phyloP scores from a whole-genome alignment of 2,113 vertebrate species.

The Amphiprion ocellaris region DNA sequence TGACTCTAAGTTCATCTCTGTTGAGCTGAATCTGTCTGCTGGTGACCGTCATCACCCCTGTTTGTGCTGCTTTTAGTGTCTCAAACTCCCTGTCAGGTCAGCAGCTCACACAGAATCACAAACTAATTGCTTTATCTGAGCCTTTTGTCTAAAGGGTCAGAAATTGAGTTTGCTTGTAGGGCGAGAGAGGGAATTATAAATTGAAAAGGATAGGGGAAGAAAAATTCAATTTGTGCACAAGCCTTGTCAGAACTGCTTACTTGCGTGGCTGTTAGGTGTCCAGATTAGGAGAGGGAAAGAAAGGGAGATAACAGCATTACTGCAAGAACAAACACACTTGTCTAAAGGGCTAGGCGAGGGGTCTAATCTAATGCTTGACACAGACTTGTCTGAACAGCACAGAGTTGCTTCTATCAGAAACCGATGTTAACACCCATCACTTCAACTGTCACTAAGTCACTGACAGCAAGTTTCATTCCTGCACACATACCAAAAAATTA shows the following conservation, averaged over 20 bases:
- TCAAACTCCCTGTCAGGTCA: slow-evolving; percentile 51
- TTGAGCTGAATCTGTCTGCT: slow-evolving; percentile 52
- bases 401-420: slow-evolving; percentile 51
- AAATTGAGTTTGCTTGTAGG: slow-evolving; percentile 76
- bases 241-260: slow-evolving; percentile 80
- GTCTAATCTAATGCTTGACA: slow-evolving; percentile 75
- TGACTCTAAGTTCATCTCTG: slow-evolving; percentile 53
- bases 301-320: slow-evolving; percentile 72
- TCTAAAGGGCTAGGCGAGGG: slow-evolving; percentile 64
- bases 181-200: slow-evolving; percentile 74
- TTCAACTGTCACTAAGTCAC: slow-evolving; percentile 2
- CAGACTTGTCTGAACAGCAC: slow-evolving; percentile 36
- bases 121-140: slow-evolving; percentile 81
- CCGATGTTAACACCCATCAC: slow-evolving; percentile 53
- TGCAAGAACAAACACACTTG: slow-evolving; percentile 72
- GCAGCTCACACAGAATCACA: slow-evolving; percentile 62
- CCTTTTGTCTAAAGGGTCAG: slow-evolving; percentile 80
- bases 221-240: slow-evolving; percentile 79
- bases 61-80: slow-evolving; percentile 63
- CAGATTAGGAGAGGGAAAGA: slow-evolving; percentile 71
- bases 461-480: slow-evolving; percentile 1
- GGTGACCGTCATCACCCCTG: slow-evolving; percentile 61
- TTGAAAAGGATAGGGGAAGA: slow-evolving; percentile 74
- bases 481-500: not conserved
- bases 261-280: slow-evolving; percentile 67